phyloP scores from a whole-genome alignment of 2,113 vertebrate genomes.

The Platichthys stellatus region DNA sequence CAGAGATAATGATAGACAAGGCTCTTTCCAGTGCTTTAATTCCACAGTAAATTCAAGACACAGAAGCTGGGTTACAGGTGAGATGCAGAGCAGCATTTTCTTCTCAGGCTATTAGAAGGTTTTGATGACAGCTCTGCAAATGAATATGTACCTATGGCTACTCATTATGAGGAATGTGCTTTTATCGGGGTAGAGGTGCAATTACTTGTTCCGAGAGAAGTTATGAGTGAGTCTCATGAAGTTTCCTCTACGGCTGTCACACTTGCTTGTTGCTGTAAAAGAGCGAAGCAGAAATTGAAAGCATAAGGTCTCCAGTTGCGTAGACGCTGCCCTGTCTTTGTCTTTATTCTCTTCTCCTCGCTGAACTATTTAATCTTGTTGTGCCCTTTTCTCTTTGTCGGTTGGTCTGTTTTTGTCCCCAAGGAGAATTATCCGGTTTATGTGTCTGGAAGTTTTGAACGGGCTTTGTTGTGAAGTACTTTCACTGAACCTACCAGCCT shows the following conservation, averaged over 20 bases:
- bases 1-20: not conserved
- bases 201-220: not conserved
- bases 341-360: not conserved
- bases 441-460: not conserved
- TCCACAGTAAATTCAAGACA: not conserved
- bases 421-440: not conserved
- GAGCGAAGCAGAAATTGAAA: no score
- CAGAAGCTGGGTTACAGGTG: not conserved
- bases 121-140: slow-evolving; percentile 2
- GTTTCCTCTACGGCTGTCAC: not conserved
- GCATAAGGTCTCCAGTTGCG: not conserved
- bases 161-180: not conserved
- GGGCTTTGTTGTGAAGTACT: not conserved
- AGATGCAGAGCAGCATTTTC: not conserved
- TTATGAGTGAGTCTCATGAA: not conserved
- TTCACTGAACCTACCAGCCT: not conserved
- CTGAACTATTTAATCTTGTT: not conserved
- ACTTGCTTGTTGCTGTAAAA: not conserved
- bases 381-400: not conserved
- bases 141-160: not conserved
- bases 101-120: not conserved
- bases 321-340: no score
- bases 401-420: not conserved
- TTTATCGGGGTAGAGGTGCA: not conserved
- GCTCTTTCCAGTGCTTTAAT: not conserved